Percentiles rank a stretch among this genome's conserved stretches.
Conservation (phyloP, 1,140 invertebrate genomes). For the Psix sp. region DNA sequence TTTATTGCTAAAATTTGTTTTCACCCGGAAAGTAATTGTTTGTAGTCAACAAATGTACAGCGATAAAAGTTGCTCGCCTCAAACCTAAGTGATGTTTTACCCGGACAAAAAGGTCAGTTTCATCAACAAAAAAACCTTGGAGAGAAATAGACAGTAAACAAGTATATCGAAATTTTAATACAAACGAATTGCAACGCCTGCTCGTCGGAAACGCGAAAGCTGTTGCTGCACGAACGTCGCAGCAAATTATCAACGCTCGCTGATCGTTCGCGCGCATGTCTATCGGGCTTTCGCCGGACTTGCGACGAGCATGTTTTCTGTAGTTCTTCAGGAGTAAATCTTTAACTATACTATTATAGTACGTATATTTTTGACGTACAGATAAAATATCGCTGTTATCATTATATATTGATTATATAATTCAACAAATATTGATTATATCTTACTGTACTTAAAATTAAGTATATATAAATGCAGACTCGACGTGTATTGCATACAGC, state of each 20-base stretch:
- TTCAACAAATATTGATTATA: constrained; percentile 10
- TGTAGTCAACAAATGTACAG: no score
- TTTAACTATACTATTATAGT: constrained; percentile 29
- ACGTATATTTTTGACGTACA: constrained; percentile 44
- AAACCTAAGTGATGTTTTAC: constrained; percentile 43
- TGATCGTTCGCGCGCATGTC: no score
- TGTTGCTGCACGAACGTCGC: no score
- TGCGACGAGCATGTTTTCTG: constrained; percentile 21
- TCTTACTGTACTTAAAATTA: no score
- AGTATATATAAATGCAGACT: constrained; percentile 1
- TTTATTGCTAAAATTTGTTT: no score
- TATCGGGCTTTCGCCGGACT: constrained; percentile 18
- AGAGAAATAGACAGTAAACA: constrained; percentile 53
- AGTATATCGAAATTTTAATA: constrained; percentile 43
- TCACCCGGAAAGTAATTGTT: constrained; percentile 25
- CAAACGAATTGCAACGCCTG: constrained; percentile 13
- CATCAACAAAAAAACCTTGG: constrained; percentile 30
- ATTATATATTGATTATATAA: constrained; percentile 21
- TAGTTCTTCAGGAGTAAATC: constrained; percentile 40
- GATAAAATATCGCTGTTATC: constrained; percentile 9
- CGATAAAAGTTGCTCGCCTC: no score
- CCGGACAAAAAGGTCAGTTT: constrained; percentile 36
- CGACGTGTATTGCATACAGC: constrained; percentile 8
- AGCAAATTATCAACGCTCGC: no score
- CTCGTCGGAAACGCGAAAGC: constrained; percentile 26